phyloP scores from a whole-genome alignment of 2,888 invertebrate genomes.

The Syritta pipiens region DNA sequence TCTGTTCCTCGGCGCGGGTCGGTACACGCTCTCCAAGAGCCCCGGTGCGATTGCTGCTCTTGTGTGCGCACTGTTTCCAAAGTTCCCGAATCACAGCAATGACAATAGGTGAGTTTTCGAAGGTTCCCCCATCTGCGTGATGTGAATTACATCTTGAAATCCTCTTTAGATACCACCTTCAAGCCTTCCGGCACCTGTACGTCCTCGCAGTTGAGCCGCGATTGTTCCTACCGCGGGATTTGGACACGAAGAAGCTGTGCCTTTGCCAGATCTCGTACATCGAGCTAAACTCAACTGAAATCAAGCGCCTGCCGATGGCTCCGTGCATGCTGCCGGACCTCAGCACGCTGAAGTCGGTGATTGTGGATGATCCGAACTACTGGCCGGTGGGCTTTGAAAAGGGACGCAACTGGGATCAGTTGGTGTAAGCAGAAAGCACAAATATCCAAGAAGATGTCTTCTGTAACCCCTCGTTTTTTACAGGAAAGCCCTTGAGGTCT shows the following conservation, averaged over 20 bases:
- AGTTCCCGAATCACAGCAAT: slow-evolving; percentile 96
- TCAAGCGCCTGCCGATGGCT: slow-evolving; percentile 82
- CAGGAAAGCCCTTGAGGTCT: slow-evolving; percentile 84
- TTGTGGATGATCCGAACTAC: slow-evolving; percentile 90
- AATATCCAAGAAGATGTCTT: background rate
- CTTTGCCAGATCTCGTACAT: slow-evolving; percentile 87
- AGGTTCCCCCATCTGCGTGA: too few relatives aligned
- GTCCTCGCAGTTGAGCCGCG: slow-evolving; percentile 96
- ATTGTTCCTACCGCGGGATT: slow-evolving; percentile 91
- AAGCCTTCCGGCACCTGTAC: slow-evolving; percentile 97
- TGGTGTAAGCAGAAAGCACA: slow-evolving; percentile 81
- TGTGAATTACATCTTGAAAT: too few relatives aligned
- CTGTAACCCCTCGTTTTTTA: background rate
- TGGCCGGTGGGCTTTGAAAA: slow-evolving; percentile 93
- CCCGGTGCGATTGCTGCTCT: slow-evolving; percentile 93
- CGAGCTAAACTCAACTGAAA: slow-evolving; percentile 80
- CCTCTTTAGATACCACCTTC: slow-evolving; percentile 97
- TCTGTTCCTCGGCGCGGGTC: slow-evolving; percentile 95
- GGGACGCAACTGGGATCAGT: slow-evolving; percentile 90
- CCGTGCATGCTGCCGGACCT: slow-evolving; percentile 93
- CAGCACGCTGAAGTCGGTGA: slow-evolving; percentile 85
- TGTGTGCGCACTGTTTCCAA: slow-evolving; percentile 96
- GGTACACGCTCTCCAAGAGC: slow-evolving; percentile 90
- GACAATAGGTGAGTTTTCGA: slow-evolving; percentile 89
- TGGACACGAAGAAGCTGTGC: slow-evolving; percentile 88